phyloP scores from a whole-genome alignment of 2,888 invertebrate genomes.

The Norana najaformis region DNA sequence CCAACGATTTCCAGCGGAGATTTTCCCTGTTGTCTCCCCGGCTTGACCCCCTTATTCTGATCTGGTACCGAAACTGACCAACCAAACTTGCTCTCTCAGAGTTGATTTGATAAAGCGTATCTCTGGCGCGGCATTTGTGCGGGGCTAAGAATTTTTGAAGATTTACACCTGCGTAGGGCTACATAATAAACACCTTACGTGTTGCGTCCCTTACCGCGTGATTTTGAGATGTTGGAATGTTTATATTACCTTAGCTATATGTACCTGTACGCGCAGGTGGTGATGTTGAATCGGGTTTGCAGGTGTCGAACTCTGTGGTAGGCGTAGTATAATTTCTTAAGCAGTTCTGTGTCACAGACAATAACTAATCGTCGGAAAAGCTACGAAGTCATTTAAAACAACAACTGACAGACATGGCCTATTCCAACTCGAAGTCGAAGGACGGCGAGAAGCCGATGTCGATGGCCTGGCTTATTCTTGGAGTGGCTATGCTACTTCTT shows the following conservation, averaged over 20 bases:
- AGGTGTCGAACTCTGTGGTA: background rate
- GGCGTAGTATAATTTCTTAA: background rate
- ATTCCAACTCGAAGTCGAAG: background rate
- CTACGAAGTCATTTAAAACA: background rate
- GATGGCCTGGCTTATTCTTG: constrained; percentile 31
- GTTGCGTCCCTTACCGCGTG: background rate
- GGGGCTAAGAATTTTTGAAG: too few species aligned
- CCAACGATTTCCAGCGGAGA: too few species aligned
- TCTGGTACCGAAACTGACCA: too few species aligned
- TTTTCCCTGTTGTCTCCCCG: too few species aligned
- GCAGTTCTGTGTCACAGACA: background rate
- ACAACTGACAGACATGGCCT: background rate
- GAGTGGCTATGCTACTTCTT: constrained; percentile 31
- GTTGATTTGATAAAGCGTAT: too few species aligned
- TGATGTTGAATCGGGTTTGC: background rate
- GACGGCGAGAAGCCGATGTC: constrained; percentile 64
- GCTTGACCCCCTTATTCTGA: too few species aligned
- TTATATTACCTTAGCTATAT: background rate
- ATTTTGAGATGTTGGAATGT: background rate
- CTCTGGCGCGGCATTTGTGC: too few species aligned
- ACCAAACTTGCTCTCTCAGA: too few species aligned
- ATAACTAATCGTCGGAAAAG: background rate
- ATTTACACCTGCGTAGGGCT: background rate
- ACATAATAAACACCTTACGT: background rate
- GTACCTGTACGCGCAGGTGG: constrained; percentile 1